A percentile compares a stretch with the other conserved stretches of the same genome.
These are phyloP conservation scores for Augiades crinisus DNA, from an alignment of 2,888 invertebrate genomes.

Conservation along the genomic window DNA sequence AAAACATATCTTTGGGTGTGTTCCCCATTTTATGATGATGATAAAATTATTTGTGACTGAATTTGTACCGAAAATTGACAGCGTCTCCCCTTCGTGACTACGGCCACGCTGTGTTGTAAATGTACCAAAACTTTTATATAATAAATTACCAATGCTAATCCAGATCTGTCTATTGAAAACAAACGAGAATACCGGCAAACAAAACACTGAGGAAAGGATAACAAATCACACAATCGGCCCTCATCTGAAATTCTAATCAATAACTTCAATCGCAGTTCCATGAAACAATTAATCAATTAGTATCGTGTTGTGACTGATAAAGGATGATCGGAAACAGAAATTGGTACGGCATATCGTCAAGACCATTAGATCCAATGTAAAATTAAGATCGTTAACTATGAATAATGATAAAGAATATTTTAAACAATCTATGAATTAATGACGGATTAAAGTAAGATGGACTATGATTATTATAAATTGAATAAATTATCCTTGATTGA, in stretches of 20 bases:
- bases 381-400: conserved; percentile 45
- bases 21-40: too few species aligned
- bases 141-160: too few species aligned
- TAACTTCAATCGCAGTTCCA: conserved; percentile 32
- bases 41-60: too few species aligned
- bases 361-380: conserved; percentile 47
- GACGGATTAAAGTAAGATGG: conserved; percentile 31
- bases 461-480: not conserved
- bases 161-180: too few species aligned
- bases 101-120: too few species aligned
- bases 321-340: conserved; percentile 53
- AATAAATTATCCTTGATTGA: not conserved
- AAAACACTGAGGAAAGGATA: conserved; percentile 7
- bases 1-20: too few species aligned
- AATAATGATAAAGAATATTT: conserved; percentile 44
- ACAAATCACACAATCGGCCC: conserved; percentile 3
- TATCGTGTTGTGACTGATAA: conserved; percentile 50
- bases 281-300: conserved; percentile 55
- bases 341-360: conserved; percentile 47
- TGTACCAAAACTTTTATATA: too few species aligned
- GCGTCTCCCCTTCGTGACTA: too few species aligned
- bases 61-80: too few species aligned
- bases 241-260: conserved; percentile 27
- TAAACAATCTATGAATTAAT: conserved; percentile 42
- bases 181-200: not conserved